A percentile compares a stretch with the other conserved stretches of the same genome.
Conservation (phyloP, 2,113 vertebrate species). For the Semnornis frantzii region DNA sequence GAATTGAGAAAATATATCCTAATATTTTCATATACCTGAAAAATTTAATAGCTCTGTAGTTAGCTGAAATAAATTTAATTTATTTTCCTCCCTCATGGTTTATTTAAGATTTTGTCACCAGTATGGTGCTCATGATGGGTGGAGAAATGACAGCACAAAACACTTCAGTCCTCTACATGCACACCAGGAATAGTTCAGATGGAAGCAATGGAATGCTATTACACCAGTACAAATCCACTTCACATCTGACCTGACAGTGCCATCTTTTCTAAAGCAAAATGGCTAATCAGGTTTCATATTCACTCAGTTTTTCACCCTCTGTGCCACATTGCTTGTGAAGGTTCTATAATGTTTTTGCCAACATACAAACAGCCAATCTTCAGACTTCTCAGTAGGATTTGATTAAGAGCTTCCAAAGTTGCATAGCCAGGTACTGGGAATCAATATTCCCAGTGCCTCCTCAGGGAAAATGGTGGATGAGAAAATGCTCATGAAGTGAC, state of each 20-base stretch:
- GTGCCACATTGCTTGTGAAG: not conserved
- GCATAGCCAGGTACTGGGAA: not conserved
- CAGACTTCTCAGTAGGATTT: not conserved
- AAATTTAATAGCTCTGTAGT: constrained; percentile 37
- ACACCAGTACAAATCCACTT: not conserved
- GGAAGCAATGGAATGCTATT: not conserved
- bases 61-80: constrained; percentile 51
- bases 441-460: not conserved
- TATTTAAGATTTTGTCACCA: constrained; percentile 37
- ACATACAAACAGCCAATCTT: not conserved
- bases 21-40: constrained; percentile 49
- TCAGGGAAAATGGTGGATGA: not conserved
- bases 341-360: not conserved
- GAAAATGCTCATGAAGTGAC: not conserved
- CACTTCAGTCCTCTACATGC: not conserved
- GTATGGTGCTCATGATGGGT: not conserved
- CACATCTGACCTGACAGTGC: not conserved
- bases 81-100: not conserved
- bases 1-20: constrained; percentile 46
- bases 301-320: not conserved
- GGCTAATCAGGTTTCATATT: not conserved
- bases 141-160: not conserved
- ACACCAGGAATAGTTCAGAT: not conserved
- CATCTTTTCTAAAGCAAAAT: not conserved
- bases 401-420: not conserved